phyloP scores from a whole-genome alignment of 2,797 vertebrate species.

The Syngnathus rostellatus region DNA sequence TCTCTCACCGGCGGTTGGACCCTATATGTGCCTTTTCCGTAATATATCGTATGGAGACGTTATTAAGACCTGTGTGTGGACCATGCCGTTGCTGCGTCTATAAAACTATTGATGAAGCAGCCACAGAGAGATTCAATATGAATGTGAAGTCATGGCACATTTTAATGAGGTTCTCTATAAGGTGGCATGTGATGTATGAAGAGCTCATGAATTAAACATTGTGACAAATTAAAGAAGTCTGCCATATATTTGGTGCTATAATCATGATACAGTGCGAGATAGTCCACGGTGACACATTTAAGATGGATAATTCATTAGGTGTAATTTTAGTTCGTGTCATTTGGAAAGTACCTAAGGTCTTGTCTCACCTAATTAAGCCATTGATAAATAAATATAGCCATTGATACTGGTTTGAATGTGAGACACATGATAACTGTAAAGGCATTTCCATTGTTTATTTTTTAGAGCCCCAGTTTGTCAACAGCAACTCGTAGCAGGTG shows the following conservation, averaged over 20 bases:
- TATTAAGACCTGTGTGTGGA: slow-evolving; percentile 39
- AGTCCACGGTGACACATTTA: slow-evolving; percentile 6
- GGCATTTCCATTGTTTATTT: background rate
- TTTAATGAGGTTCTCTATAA: slow-evolving; percentile 22
- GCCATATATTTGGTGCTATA: slow-evolving; percentile 15
- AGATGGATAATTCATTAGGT: slow-evolving; percentile 2
- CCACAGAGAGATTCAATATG: slow-evolving; percentile 12
- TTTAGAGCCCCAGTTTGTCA: too few relatives aligned
- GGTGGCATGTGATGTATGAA: slow-evolving; percentile 18
- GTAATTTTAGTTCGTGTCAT: background rate
- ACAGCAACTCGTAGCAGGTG: too few relatives aligned
- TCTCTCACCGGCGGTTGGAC: slow-evolving; percentile 23
- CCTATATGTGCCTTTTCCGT: slow-evolving; percentile 23
- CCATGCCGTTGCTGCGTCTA: slow-evolving; percentile 27
- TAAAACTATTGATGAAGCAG: background rate
- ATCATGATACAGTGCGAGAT: slow-evolving; percentile 21
- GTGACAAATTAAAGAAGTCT: slow-evolving; percentile 19
- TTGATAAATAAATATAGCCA: too few relatives aligned
- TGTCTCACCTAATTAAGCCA: background rate
- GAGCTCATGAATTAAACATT: slow-evolving; percentile 34
- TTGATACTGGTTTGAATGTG: too few relatives aligned
- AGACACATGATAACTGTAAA: background rate
- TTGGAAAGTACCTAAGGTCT: background rate
- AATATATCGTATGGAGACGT: slow-evolving; percentile 20
- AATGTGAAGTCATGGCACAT: slow-evolving; percentile 15